Evolutionary conservation across 2,888 invertebrate species (phyloP).

Genomic region (Leptinotarsa tumamoca): DNA sequence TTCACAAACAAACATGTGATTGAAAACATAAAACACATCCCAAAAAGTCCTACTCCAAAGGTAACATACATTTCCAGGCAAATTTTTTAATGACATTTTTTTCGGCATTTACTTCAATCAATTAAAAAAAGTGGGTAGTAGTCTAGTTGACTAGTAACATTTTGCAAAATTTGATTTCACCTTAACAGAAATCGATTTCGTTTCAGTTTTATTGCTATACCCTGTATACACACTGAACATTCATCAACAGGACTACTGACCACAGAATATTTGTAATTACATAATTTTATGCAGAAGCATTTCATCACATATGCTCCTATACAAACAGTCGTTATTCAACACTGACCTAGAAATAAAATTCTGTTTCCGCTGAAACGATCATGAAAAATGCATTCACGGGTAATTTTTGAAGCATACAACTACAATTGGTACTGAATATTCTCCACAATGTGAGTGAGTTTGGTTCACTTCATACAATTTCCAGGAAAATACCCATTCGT

Average conservation of each 20-base stretch:
- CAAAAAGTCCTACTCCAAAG: no score
- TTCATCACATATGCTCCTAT: not conserved
- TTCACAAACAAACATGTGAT: no score
- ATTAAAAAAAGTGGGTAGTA: no score
- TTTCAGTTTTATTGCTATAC: not conserved
- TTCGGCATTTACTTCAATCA: no score
- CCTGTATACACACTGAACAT: not conserved
- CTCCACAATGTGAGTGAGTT: conserved; percentile 2
- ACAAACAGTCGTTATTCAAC: not conserved
- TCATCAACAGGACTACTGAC: not conserved
- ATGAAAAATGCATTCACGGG: conserved; percentile 13
- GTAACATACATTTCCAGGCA: no score
- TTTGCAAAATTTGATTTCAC: no score
- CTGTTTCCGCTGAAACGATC: not conserved
- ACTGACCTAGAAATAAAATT: conserved; percentile 6
- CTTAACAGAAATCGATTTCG: not conserved
- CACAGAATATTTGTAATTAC: not conserved
- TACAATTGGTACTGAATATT: conserved; percentile 13
- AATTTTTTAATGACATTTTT: no score
- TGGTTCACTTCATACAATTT: not conserved
- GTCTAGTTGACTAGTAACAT: no score
- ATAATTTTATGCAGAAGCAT: not conserved
- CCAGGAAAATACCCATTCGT: not conserved
- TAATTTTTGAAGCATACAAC: not conserved
- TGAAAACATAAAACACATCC: no score